Evolutionary conservation across 1,140 invertebrate species (phyloP).

Genomic region (Tenebrio molitor): DNA sequence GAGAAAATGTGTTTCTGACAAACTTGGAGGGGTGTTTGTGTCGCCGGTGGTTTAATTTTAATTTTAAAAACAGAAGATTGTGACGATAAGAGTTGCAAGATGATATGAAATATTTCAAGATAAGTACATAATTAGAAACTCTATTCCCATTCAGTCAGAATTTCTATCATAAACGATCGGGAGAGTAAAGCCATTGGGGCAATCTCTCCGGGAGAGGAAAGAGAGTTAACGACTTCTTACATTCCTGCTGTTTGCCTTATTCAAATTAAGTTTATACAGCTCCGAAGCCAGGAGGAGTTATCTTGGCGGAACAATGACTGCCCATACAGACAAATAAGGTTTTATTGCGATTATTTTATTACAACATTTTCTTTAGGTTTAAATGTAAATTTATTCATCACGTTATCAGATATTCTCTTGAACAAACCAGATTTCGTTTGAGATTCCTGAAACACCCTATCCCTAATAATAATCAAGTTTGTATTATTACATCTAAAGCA

Average conservation of each 20-base stretch:
- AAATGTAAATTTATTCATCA: constrained; percentile 31
- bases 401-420: constrained; percentile 8
- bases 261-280: not conserved
- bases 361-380: constrained; percentile 3
- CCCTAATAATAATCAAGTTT: constrained; percentile 1
- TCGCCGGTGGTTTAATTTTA: too few species aligned
- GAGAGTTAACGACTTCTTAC: not conserved
- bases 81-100: too few species aligned
- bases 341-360: constrained; percentile 15
- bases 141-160: not conserved
- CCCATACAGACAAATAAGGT: not conserved
- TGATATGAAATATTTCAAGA: not conserved
- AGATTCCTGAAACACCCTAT: constrained; percentile 1
- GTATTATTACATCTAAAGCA: constrained; percentile 5
- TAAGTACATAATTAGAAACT: not conserved
- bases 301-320: not conserved
- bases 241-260: not conserved
- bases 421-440: constrained; percentile 12
- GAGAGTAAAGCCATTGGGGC: not conserved
- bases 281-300: too few species aligned
- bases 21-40: too few species aligned
- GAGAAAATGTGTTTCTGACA: too few species aligned
- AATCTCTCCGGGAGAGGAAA: not conserved
- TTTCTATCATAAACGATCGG: not conserved
- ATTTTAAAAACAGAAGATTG: too few species aligned